Evolutionary conservation across 2,113 vertebrate genomes (phyloP).

Genomic region (Paedocypris sp.): DNA sequence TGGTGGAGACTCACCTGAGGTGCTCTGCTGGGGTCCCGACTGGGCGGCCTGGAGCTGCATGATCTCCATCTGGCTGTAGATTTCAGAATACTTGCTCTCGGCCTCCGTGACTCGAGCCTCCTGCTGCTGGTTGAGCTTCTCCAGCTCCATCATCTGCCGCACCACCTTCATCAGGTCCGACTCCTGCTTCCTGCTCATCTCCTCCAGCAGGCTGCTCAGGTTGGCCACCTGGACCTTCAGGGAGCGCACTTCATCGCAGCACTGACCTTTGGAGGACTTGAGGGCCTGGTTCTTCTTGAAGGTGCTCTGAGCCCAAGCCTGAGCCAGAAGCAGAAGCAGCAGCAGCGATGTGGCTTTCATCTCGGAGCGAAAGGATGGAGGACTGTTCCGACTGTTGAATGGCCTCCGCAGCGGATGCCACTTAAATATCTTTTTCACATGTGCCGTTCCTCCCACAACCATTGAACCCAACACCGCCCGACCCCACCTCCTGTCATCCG

Average conservation of each 20-base stretch:
- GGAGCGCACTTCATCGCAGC: conserved; percentile 78
- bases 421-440: conserved; percentile 81
- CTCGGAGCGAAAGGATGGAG: no score
- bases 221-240: conserved; percentile 84
- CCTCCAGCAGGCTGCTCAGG: conserved; percentile 73
- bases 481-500: conserved; percentile 38
- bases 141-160: conserved; percentile 85
- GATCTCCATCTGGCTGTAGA: conserved; percentile 88
- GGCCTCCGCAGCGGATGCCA: conserved; percentile 59
- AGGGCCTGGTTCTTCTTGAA: conserved; percentile 52
- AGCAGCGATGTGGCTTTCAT: conserved; percentile 46
- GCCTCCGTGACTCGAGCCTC: conserved; percentile 74
- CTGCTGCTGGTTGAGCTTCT: conserved; percentile 71
- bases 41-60: conserved; percentile 88
- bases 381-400: no score
- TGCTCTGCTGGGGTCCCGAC: conserved; percentile 70
- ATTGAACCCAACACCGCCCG: no score
- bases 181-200: conserved; percentile 81
- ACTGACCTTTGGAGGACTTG: conserved; percentile 53
- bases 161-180: conserved; percentile 69
- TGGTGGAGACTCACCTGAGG: conserved; percentile 80
- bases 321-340: conserved; percentile 40
- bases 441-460: conserved; percentile 57
- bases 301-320: conserved; percentile 63
- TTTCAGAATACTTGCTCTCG: conserved; percentile 88